phyloP scores from a whole-genome alignment of 2,113 vertebrate genomes.

The Ameiurus melas region DNA sequence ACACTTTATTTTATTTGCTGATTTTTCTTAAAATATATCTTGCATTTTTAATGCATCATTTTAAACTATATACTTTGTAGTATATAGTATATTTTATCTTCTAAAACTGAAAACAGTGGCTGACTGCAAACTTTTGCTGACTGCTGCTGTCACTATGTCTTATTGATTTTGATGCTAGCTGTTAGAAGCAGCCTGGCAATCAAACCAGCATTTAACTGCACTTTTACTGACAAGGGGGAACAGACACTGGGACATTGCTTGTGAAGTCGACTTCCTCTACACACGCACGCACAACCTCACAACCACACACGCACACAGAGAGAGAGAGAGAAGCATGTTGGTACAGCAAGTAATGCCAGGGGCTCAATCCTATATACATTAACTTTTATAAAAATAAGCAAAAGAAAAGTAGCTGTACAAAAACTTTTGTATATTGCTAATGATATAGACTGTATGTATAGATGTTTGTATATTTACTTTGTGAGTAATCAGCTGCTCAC shows the following conservation, averaged over 20 bases:
- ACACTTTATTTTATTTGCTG: background rate
- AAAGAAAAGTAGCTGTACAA: background rate
- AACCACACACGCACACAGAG: background rate
- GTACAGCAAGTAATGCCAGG: background rate
- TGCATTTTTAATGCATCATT: background rate
- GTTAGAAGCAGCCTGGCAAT: background rate
- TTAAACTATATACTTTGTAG: background rate
- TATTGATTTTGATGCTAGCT: constrained; percentile 1
- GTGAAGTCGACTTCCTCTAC: background rate
- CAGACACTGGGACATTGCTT: constrained; percentile 2
- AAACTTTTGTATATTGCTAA: background rate
- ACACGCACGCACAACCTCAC: constrained; percentile 5
- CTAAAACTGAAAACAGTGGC: background rate
- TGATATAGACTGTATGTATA: background rate
- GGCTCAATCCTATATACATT: background rate
- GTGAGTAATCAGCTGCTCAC: constrained; percentile 43
- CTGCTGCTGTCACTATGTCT: background rate
- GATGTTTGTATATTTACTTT: background rate
- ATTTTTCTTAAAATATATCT: background rate
- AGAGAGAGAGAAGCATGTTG: background rate
- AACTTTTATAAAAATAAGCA: background rate
- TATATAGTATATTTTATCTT: no score
- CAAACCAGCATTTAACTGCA: constrained; percentile 9
- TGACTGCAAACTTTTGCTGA: background rate
- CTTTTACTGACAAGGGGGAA: background rate